Conservation (phyloP, 1,140 invertebrate species). For the Drosophila nebulosa region DNA sequence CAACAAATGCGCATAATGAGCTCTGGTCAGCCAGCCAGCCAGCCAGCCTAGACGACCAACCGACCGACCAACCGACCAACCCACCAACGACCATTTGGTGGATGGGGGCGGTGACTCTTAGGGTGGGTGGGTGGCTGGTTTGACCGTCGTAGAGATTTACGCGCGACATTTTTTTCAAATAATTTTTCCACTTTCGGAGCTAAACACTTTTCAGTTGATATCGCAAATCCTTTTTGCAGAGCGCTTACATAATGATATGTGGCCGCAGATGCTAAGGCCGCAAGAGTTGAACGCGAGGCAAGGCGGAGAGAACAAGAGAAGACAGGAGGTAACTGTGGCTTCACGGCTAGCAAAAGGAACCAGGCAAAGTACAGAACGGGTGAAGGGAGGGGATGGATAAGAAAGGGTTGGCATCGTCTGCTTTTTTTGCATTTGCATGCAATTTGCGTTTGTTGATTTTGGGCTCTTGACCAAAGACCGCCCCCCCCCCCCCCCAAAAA, state of each 20-base stretch:
- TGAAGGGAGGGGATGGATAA: background rate
- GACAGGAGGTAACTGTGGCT: background rate
- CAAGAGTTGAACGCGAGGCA: background rate
- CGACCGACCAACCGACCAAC: too few relatives aligned
- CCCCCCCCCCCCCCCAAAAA: too few relatives aligned
- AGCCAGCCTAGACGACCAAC: slow-evolving; percentile 26
- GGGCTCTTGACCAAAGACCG: background rate
- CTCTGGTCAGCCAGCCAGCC: slow-evolving; percentile 62
- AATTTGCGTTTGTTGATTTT: slow-evolving; percentile 39
- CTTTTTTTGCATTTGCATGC: slow-evolving; percentile 43
- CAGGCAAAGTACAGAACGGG: too few relatives aligned
- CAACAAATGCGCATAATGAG: slow-evolving; percentile 80
- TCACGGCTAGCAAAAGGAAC: background rate
- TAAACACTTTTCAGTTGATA: slow-evolving; percentile 71
- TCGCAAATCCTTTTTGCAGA: slow-evolving; percentile 68
- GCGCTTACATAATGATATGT: slow-evolving; percentile 74
- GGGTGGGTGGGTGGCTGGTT: slow-evolving; percentile 16
- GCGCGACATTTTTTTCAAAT: slow-evolving; percentile 53
- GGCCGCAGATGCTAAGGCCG: slow-evolving; percentile 44
- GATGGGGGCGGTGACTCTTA: background rate
- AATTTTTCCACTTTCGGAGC: slow-evolving; percentile 6
- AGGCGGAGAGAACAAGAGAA: background rate
- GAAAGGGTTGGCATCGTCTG: background rate
- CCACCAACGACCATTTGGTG: background rate
- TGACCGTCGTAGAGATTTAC: slow-evolving; percentile 59